Evolutionary conservation across 1,140 invertebrate species (phyloP), one percentile per base, ranked within the genome.

Genomic region (Mya arenaria): DNA sequence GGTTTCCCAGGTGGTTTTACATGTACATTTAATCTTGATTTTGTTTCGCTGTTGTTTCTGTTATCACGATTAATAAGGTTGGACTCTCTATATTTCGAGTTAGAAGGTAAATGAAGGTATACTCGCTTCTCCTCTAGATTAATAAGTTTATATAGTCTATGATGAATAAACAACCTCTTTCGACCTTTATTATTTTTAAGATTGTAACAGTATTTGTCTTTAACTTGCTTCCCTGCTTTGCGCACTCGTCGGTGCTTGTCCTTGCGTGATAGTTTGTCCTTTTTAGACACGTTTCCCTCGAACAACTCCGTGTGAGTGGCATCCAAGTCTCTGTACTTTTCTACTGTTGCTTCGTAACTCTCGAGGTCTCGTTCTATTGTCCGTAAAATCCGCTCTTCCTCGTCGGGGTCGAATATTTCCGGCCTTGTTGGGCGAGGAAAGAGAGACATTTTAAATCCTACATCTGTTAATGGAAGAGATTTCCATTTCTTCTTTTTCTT

Each of bases 401-500:
- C 37, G 10, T 74, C 78, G 0, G 63, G 34, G n/a, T 86, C 74
- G 56, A 30, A 69, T 17, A 13, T 23, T 58, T 65, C 60, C 28
- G 68, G 52, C 15, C 34, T 55, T 4, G 71, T 71, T 25, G 77
- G 82, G 39, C 86, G 52, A 3, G 89, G 86, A 60, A 90, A 87
- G 19, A 89, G 71, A 10, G 89, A 86, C 19, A 88, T 30, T 58
- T 89, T 85, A 73, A 91, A 89, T 19, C 86, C 85, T 39, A 88
- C 36, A 10, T 88, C 85, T 19, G 56, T 60, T 10, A 68, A 25
- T 41, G 73, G 19, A 3, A 89, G 37, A 4, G 69, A 36, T 60
- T 83, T 88, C 90, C 90, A 90, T 79, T 89, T 91, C 62, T 87
- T 89, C 30, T 86, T 87, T 13, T 85, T 79, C 39, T 72, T 55